A percentile compares a stretch with the other conserved stretches of the same genome.
Conservation (phyloP, 2,797 vertebrate genomes). For the Coranthus polyacanthus region DNA sequence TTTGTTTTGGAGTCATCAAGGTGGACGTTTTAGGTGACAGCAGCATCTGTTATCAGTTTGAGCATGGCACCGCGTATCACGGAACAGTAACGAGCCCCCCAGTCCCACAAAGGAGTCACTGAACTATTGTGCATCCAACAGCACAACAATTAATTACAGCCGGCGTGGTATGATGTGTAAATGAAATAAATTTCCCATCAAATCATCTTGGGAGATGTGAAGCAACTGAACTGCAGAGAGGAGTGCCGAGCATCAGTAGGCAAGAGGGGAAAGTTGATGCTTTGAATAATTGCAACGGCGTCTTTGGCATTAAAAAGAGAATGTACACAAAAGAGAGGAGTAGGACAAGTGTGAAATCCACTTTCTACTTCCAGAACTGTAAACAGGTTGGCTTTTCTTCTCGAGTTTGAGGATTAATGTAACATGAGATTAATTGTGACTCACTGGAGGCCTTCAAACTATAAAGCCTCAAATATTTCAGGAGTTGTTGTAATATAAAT, state of each 20-base stretch:
- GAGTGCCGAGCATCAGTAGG: conserved; percentile 74
- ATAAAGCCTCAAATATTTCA: no score
- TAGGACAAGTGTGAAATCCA: no score
- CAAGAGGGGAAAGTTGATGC: conserved; percentile 64
- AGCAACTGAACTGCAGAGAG: conserved; percentile 74
- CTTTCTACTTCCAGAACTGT: conserved; percentile 40
- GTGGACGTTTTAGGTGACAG: conserved; percentile 64
- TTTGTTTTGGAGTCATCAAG: conserved; percentile 64
- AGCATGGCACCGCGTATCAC: conserved; percentile 50
- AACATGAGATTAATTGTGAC: no score
- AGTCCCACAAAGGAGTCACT: conserved; percentile 81
- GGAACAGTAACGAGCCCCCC: conserved; percentile 58
- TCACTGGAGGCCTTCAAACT: no score
- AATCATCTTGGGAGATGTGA: conserved; percentile 84
- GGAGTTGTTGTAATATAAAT: no score
- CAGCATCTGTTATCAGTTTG: conserved; percentile 72
- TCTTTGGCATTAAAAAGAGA: conserved; percentile 46
- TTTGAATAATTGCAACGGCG: conserved; percentile 76
- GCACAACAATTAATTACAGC: conserved; percentile 86
- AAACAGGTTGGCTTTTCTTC: neutral
- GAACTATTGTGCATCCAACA: conserved; percentile 82
- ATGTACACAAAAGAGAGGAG: conserved; percentile 28
- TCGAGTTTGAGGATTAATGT: neutral
- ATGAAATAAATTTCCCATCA: conserved; percentile 83
- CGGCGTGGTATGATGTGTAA: conserved; percentile 83